phyloP scores from a whole-genome alignment of 2,113 vertebrate species.

The Solenodon paradoxus region DNA sequence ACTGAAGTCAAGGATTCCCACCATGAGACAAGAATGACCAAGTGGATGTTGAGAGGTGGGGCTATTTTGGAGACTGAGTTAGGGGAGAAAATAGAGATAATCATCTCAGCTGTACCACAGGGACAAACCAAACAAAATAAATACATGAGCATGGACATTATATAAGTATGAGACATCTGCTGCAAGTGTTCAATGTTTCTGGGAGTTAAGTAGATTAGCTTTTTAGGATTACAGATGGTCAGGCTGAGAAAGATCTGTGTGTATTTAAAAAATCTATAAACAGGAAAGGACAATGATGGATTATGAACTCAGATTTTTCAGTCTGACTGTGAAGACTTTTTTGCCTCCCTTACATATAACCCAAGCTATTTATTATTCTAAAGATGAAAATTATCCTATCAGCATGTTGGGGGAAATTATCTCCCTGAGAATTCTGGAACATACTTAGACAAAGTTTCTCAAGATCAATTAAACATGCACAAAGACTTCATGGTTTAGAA shows the following conservation, averaged over 20 bases:
- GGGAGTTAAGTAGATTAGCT: background rate
- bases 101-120: background rate
- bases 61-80: background rate
- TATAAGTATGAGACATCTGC: background rate
- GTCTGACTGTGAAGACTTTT: background rate
- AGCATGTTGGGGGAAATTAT: background rate
- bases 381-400: background rate
- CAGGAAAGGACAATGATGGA: background rate
- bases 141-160: no score
- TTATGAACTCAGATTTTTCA: background rate
- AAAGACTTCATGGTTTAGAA: background rate
- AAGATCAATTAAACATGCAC: background rate
- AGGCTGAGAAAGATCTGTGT: background rate
- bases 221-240: background rate
- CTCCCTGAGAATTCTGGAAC: background rate
- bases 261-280: background rate
- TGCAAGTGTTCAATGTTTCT: background rate
- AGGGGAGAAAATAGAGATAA: background rate
- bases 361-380: background rate
- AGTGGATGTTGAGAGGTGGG: background rate
- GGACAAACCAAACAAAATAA: background rate
- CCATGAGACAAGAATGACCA: background rate
- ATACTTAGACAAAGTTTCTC: background rate
- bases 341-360: background rate
- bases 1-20: background rate